Percentiles rank a stretch among this genome's conserved stretches.
Evolutionary conservation across 2,888 invertebrate species (phyloP).

Genomic region (Machimus rusticus): DNA sequence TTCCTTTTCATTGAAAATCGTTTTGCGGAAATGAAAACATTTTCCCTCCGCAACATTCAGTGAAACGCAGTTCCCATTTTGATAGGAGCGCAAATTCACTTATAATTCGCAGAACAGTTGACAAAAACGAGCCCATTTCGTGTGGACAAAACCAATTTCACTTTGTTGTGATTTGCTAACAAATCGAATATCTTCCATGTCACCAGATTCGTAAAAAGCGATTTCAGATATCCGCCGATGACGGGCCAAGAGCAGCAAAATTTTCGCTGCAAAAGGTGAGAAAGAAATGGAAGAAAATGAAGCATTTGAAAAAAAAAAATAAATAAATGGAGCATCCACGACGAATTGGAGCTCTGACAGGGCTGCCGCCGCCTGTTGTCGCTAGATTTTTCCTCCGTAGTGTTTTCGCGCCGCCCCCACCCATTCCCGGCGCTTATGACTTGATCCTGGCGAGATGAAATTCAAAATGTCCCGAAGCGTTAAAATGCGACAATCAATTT

Average conservation of each 20-base stretch:
- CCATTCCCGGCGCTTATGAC: not conserved
- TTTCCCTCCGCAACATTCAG: not conserved
- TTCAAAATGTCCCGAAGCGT: constrained; percentile 43
- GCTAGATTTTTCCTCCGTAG: not conserved
- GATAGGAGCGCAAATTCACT: not conserved
- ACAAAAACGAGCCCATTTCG: not conserved
- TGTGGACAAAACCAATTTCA: not conserved
- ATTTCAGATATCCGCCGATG: constrained; percentile 14
- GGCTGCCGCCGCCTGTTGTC: not conserved
- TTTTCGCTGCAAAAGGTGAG: not conserved
- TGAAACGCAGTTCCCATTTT: not conserved
- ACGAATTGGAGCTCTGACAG: not conserved
- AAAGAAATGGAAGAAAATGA: not conserved
- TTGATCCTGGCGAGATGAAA: constrained; percentile 11
- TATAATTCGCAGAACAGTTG: not conserved
- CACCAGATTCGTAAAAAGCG: constrained; percentile 13
- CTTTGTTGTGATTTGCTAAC: constrained; percentile 19
- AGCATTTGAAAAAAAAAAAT: not conserved
- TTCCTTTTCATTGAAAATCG: not conserved
- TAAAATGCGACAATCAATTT: constrained; percentile 45
- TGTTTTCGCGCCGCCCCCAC: not conserved
- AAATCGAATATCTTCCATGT: constrained; percentile 31
- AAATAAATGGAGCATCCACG: not conserved
- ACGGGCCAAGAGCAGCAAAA: not conserved
- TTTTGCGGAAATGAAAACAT: not conserved